These are phyloP conservation scores for Echinops telfairi DNA, from an alignment of 2,113 vertebrate genomes.

Conservation along the genomic window DNA sequence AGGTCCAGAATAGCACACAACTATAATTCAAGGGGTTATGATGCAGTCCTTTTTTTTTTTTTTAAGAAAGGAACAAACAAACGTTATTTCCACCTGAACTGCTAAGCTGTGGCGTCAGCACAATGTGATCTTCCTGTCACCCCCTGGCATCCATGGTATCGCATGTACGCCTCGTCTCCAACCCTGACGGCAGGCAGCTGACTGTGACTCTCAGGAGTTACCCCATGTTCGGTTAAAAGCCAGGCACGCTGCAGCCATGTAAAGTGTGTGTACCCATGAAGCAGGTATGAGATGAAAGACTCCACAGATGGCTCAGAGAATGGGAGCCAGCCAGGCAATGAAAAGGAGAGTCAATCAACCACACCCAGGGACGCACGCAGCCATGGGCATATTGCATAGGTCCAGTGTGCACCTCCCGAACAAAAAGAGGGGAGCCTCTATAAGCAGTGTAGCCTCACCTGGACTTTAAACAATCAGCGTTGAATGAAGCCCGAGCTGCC, in stretches of 20 bases:
- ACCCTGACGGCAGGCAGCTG: not conserved
- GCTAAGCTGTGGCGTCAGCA: not conserved
- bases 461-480: not conserved
- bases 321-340: not conserved
- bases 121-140: not conserved
- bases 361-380: not conserved
- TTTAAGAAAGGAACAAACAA: not conserved
- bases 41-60: not conserved
- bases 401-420: not conserved
- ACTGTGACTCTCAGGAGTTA: not conserved
- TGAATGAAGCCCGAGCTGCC: not conserved
- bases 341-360: not conserved
- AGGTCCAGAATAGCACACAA: constrained; percentile 11
- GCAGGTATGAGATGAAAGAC: not conserved
- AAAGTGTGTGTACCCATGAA: not conserved
- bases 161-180: not conserved
- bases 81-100: not conserved
- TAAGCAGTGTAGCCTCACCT: not conserved
- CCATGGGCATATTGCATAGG: not conserved
- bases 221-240: not conserved
- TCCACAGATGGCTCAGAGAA: not conserved
- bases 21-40: not conserved
- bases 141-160: too few relatives aligned
- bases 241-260: not conserved
- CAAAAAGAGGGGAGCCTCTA: not conserved